These are phyloP conservation scores for Pterostichus madidus DNA, from an alignment of 2,888 invertebrate genomes.

Conservation along the genomic window DNA sequence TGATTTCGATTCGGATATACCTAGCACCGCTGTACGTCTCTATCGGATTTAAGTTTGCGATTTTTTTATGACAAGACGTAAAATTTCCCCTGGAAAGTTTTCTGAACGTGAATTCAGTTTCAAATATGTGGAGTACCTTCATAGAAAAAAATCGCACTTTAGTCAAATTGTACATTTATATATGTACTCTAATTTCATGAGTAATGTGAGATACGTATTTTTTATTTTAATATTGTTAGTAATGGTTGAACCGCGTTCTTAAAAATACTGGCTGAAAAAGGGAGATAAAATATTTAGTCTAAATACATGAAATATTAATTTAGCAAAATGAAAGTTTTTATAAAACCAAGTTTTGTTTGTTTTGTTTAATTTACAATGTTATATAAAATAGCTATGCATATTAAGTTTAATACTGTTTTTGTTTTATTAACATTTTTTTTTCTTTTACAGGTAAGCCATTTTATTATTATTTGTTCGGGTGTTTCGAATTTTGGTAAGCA, in stretches of 20 bases:
- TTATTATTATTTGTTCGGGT: no score
- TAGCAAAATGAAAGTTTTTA: background rate
- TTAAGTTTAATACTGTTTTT: background rate
- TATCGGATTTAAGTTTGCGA: conserved; percentile 42
- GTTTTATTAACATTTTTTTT: conserved; percentile 18
- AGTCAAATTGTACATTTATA: conserved; percentile 20
- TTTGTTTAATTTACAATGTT: background rate
- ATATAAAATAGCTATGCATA: no score
- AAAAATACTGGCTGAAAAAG: background rate
- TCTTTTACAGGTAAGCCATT: conserved; percentile 2
- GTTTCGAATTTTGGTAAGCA: no score
- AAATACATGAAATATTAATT: background rate
- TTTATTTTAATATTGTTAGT: no score
- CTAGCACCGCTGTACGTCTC: background rate
- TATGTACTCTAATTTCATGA: no score
- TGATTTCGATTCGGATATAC: background rate
- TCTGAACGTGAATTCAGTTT: conserved; percentile 11
- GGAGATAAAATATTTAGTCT: no score
- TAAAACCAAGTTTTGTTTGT: background rate
- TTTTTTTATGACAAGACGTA: conserved; percentile 43
- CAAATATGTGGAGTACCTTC: conserved; percentile 2
- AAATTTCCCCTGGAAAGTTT: conserved; percentile 29
- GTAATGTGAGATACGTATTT: no score
- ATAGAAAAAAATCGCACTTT: conserved; percentile 8
- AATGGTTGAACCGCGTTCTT: no score